Conservation (phyloP, 2,797 vertebrate genomes). For the Alcedo atthis region DNA sequence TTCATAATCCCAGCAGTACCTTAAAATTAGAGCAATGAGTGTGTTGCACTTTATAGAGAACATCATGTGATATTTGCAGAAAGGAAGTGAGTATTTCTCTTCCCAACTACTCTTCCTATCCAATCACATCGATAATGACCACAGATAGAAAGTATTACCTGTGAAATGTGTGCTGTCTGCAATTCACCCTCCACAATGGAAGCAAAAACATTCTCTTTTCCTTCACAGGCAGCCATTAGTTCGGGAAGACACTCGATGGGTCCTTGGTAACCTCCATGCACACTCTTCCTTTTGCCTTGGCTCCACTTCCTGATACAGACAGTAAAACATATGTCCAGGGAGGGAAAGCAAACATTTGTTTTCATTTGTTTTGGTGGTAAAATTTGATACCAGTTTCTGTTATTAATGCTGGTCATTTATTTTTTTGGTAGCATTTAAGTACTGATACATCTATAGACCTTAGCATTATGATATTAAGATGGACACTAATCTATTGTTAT, state of each 20-base stretch:
- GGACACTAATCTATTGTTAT: conserved; percentile 24
- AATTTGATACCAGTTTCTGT: not conserved
- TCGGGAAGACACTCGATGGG: conserved; percentile 93
- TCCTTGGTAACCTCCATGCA: conserved; percentile 70
- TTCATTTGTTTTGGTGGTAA: conserved; percentile 16
- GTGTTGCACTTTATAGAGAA: not conserved
- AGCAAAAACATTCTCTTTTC: conserved; percentile 85
- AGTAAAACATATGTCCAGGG: conserved; percentile 9
- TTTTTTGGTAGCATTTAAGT: conserved; percentile 3
- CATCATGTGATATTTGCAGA: not conserved
- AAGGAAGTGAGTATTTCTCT: not conserved
- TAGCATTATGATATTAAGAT: not conserved
- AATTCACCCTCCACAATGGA: conserved; percentile 84
- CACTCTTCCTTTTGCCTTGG: conserved; percentile 70
- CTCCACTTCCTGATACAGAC: conserved; percentile 83
- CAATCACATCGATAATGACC: not conserved
- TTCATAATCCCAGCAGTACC: not conserved
- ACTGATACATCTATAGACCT: not conserved
- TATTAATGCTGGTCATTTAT: not conserved
- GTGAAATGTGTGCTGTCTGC: conserved; percentile 79
- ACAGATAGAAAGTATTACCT: conserved; percentile 79
- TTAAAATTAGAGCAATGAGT: conserved; percentile 8
- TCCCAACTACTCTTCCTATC: not conserved
- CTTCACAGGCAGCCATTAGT: conserved; percentile 88
- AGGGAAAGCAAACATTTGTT: conserved; percentile 36